Conservation (phyloP, 2,888 invertebrate species). For the Lepidocyrtoides sp. region DNA sequence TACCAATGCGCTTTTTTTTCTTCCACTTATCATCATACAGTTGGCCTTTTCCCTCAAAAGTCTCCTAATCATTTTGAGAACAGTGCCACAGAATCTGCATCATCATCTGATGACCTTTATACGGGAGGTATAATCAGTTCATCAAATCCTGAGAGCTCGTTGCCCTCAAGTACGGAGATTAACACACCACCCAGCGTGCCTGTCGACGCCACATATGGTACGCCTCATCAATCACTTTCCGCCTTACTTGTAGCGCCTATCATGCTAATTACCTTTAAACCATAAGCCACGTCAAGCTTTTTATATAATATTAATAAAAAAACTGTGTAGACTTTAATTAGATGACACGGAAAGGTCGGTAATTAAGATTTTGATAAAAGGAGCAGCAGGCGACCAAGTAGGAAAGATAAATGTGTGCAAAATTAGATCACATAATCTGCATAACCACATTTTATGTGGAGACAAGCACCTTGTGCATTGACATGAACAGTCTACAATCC, state of each 20-base stretch:
- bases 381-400: slow-evolving; percentile 10
- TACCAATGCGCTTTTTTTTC: not conserved
- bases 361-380: slow-evolving; percentile 39
- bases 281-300: not conserved
- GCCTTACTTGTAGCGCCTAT: not conserved
- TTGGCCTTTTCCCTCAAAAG: slow-evolving; percentile 83
- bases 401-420: not conserved
- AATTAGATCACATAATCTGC: slow-evolving; percentile 20
- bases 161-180: slow-evolving; percentile 68
- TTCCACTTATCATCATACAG: slow-evolving; percentile 65
- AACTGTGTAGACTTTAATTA: slow-evolving; percentile 20
- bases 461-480: not conserved
- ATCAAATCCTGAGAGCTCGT: slow-evolving; percentile 68
- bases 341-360: slow-evolving; percentile 44
- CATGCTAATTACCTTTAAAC: not conserved
- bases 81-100: slow-evolving; percentile 53
- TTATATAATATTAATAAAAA: slow-evolving; percentile 36
- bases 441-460: not conserved
- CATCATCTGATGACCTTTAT: slow-evolving; percentile 60
- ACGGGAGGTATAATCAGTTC: slow-evolving; percentile 59
- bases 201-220: slow-evolving; percentile 74
- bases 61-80: slow-evolving; percentile 78
- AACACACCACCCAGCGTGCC: slow-evolving; percentile 66
- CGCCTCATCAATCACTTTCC: slow-evolving; percentile 21
- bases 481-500: not conserved